Evolutionary conservation across 2,888 invertebrate species (phyloP).

Genomic region (Mallateleia sp.): DNA sequence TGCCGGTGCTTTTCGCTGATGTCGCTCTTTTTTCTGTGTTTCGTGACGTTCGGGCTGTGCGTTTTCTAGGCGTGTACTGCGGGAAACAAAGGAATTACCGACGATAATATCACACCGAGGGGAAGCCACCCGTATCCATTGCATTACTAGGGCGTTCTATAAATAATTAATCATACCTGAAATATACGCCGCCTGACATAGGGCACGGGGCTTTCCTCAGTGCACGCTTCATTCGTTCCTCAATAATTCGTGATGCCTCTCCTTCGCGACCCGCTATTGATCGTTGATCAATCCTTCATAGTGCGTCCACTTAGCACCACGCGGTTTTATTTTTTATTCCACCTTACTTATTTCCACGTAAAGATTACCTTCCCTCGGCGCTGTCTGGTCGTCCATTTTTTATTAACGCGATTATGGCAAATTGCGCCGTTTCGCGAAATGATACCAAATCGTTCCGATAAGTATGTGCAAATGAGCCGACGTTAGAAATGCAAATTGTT

Average conservation of each 20-base stretch:
- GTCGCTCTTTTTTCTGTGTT: conserved; percentile 40
- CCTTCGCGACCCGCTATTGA: conserved; percentile 58
- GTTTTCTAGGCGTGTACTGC: conserved; percentile 75
- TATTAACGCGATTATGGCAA: conserved; percentile 61
- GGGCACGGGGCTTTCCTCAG: conserved; percentile 67
- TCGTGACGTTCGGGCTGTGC: conserved; percentile 57
- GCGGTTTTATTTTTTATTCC: conserved; percentile 28
- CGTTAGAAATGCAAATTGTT: conserved; percentile 36
- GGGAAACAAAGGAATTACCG: conserved; percentile 82
- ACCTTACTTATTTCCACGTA: too few relatives aligned
- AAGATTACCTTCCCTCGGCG: conserved; percentile 23
- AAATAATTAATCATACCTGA: conserved; percentile 87
- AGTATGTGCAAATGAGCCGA: conserved; percentile 42
- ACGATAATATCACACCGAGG: conserved; percentile 74
- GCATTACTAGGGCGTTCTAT: conserved; percentile 80
- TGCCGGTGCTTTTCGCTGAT: background rate
- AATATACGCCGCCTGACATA: conserved; percentile 83
- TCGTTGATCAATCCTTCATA: conserved; percentile 58
- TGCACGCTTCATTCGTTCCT: conserved; percentile 66
- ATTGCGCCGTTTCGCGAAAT: conserved; percentile 50
- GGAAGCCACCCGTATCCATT: conserved; percentile 76
- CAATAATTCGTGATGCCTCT: conserved; percentile 61
- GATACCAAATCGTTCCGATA: conserved; percentile 37
- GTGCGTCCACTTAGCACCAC: conserved; percentile 16
- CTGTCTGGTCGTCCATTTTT: conserved; percentile 62